These are phyloP conservation scores for Leptosomus discolor DNA, from an alignment of 2,113 vertebrate species.

Conservation along the genomic window DNA sequence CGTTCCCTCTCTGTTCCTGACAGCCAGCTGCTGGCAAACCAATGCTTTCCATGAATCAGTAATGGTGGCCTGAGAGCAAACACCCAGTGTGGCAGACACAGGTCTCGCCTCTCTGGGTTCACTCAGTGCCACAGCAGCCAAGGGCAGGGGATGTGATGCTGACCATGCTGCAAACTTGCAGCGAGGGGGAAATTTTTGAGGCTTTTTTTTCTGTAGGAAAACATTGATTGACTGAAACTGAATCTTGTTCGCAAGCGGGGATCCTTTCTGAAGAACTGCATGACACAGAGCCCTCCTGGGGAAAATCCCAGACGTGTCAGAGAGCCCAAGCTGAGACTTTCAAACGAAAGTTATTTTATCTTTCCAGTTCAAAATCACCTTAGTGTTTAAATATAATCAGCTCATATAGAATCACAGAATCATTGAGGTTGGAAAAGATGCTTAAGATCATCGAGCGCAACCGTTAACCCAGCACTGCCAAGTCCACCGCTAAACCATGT, in stretches of 20 bases:
- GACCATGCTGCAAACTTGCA: accelerated
- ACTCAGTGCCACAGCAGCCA: accelerated
- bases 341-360: not conserved
- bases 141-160: not conserved
- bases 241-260: accelerated
- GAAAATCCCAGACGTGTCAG: not conserved
- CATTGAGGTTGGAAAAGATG: not conserved
- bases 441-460: not conserved
- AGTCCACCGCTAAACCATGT: not conserved
- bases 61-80: not conserved
- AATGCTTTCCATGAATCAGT: not conserved
- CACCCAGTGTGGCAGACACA: accelerated
- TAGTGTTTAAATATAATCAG: not conserved
- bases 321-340: not conserved
- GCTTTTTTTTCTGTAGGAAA: not conserved
- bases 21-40: not conserved
- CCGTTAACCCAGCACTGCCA: not conserved
- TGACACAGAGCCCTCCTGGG: not conserved
- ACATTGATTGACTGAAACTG: not conserved
- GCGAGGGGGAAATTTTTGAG: not conserved
- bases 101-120: not conserved
- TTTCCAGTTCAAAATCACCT: not conserved
- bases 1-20: not conserved
- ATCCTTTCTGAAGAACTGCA: not conserved
- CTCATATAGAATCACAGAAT: not conserved